Evolutionary conservation across 1,140 invertebrate genomes (phyloP), one percentile per base, ranked within the genome.

Genomic region (Tetragonula clypearis): DNA sequence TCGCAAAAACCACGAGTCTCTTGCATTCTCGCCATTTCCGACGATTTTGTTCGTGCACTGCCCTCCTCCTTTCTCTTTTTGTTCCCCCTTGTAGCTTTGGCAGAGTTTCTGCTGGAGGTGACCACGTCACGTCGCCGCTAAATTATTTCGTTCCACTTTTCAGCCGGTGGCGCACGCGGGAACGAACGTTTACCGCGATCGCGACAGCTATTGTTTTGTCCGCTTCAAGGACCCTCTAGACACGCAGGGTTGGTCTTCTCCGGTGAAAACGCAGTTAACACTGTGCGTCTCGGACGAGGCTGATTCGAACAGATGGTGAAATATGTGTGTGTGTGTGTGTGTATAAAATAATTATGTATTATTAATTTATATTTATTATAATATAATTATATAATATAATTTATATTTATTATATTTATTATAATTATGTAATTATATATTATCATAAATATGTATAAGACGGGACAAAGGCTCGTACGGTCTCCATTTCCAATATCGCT

Each of bases 131-230:
- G 77, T 75, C 81, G 69, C 79, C 79, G 60, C 85, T 85, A 88
- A 92, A 92, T 92, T 92, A 88, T 90, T 90, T 90, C 88, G 92
- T 92, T 91, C 90, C 91, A 92, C 90, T 91, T 93, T 78, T 91
- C 87, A 66, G 74, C 76, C 81, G 74, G 30, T 30, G 75, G 76
- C 26, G 11, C 14, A 73, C 35, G 35, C 35, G 49, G 66, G 65
- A 72, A 75, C 62, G 55, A 53, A 53, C 78, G 68, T 73, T 55
- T 80, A 55, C 69, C 53, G 19, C 23, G 75, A 77, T 79, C 75
- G 62, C 65, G 55, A 41, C 30, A 53, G 26, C 21, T 49, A 58
- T 23, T 41, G 82, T 79, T 84, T 65, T 79, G 58, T 53, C 26
- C 75, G 11, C 14, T 11, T 65, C 79, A 68, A 68, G 72, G 72